These are phyloP conservation scores for Cepaea nemoralis DNA, from an alignment of 1,140 invertebrate species.

Conservation along the genomic window DNA sequence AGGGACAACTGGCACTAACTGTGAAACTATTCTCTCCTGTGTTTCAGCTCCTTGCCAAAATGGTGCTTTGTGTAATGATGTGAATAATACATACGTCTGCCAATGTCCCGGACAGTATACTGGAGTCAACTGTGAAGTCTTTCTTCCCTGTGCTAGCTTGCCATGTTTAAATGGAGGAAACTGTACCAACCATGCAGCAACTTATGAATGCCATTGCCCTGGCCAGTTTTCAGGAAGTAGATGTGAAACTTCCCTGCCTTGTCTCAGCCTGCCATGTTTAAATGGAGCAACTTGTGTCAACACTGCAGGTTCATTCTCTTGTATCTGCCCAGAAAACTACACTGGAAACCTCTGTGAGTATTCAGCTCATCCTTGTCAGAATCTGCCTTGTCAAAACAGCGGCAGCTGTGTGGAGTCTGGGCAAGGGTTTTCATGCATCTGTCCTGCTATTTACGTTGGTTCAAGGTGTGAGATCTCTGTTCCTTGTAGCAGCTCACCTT, in stretches of 20 bases:
- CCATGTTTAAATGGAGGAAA: slow-evolving; percentile 54
- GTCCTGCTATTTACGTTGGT: slow-evolving; percentile 50
- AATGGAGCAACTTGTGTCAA: slow-evolving; percentile 52
- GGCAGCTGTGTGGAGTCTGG: slow-evolving; percentile 68
- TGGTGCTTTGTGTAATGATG: slow-evolving; percentile 44
- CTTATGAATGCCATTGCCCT: slow-evolving; percentile 49
- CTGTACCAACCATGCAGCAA: slow-evolving; percentile 46
- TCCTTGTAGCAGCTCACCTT: slow-evolving; percentile 76
- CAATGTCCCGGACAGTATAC: slow-evolving; percentile 44
- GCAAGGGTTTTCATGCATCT: slow-evolving; percentile 48
- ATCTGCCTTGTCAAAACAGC: slow-evolving; percentile 54
- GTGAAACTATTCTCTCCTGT: slow-evolving; percentile 72
- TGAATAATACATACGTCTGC: slow-evolving; percentile 47
- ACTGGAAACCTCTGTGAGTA: slow-evolving; percentile 43
- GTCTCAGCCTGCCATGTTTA: slow-evolving; percentile 52
- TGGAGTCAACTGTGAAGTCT: slow-evolving; percentile 49
- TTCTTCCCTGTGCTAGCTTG: slow-evolving; percentile 45
- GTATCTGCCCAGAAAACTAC: slow-evolving; percentile 32
- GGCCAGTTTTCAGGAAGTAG: slow-evolving; percentile 46
- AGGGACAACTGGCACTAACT: slow-evolving; percentile 43
- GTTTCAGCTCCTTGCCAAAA: slow-evolving; percentile 56
- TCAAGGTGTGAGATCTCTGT: slow-evolving; percentile 49
- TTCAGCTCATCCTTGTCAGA: slow-evolving; percentile 48
- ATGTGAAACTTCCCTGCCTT: slow-evolving; percentile 50
- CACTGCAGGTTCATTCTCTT: slow-evolving; percentile 19